Evolutionary conservation across 2,113 vertebrate genomes (phyloP).

Genomic region (Alligator sinensis): DNA sequence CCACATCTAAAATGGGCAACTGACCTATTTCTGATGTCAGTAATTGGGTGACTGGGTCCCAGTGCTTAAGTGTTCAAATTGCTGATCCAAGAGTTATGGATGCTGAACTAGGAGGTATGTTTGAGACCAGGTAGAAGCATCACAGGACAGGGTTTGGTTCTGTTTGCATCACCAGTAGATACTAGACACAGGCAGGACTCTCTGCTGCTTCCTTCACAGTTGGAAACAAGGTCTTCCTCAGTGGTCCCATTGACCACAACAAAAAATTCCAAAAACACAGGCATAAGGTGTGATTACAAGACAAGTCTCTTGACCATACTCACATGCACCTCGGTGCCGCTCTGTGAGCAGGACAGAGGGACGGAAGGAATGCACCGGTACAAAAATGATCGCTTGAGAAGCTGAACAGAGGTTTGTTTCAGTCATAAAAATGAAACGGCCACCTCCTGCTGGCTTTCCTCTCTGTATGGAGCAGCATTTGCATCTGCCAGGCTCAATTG

Average conservation of each 20-base stretch:
- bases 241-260: no score
- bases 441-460: background rate
- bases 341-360: background rate
- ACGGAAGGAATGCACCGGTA: background rate
- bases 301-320: no score
- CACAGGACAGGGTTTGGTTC: background rate
- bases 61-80: background rate
- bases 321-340: no score
- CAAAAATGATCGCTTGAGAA: background rate
- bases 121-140: background rate
- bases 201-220: no score
- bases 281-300: no score
- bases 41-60: rapidly evolving
- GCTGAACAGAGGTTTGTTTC: background rate
- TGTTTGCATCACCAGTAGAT: background rate
- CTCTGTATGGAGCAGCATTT: background rate
- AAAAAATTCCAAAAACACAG: no score
- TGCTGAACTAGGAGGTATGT: rapidly evolving
- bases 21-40: background rate
- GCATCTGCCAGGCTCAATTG: background rate
- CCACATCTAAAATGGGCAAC: background rate
- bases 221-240: no score
- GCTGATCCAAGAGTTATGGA: rapidly evolving
- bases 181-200: no score
- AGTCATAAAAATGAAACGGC: background rate